Evolutionary conservation across 2,797 vertebrate species (phyloP), one percentile per base, ranked within the genome.

Genomic region (Enteromius unitaeniatus): DNA sequence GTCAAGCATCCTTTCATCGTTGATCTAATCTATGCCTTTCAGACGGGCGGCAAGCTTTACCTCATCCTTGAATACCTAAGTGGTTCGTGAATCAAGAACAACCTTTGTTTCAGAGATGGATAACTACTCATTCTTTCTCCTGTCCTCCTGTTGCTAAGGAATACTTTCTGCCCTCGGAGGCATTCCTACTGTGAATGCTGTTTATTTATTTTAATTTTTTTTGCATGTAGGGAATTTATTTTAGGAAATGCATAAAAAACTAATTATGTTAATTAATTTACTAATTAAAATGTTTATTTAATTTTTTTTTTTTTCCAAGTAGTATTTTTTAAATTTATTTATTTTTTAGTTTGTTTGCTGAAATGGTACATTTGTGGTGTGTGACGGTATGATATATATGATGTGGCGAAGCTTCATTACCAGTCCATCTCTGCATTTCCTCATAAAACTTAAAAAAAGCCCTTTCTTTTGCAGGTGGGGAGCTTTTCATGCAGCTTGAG

Each of bases 11-110:
- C 98, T 81, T 99, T 99, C 94, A 99, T 99, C 9, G 98, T 99
- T 49, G 98, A 99, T 90, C 96, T 99, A 91, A 99, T 99, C 92
- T 99, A 99, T 90, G 98, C 98, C 94, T 99, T 99, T 95, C 98
- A 99, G 95, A 99, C 98, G 0, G 98, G 98, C 90, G 98, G 98
- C 88, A 99, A 99, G 95, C 97, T 99, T 92, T 99, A 99, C 95
- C 98, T 99, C 95, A 99, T 99, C 94, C 95, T 99, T 92, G 98
- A 99, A 95, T 99, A 99, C 95, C 95, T 99, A 92, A 99, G 98
- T 78, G 98, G 98, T 99, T 87, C 95, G 98, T 96, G 88, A 74
- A 80, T 82, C 79, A 68, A 87, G 53, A 73, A 45, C 68, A 28
- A 55, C 51, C 19, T 84, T 86, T 60, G 31, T 84, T 15, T 65